Evolutionary conservation across 2,888 invertebrate species (phyloP), one percentile per base, ranked within the genome.

Genomic region (Troides helena): DNA sequence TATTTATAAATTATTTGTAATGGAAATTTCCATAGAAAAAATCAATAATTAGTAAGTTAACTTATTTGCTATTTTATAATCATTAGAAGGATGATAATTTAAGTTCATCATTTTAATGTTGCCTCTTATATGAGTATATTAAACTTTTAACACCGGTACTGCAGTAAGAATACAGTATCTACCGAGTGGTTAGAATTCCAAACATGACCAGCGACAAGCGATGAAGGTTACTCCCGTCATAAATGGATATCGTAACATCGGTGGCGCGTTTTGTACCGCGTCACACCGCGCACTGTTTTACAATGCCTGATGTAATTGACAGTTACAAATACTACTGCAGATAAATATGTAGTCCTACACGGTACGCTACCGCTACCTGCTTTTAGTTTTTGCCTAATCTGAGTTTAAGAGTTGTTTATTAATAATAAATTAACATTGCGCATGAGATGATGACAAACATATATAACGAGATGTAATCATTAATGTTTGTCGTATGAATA

Each of bases 241-340:
- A 65, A 64, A 64, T 57, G 61, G 56, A 65, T 65, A 69, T 69
- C 65, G 60, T 63, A 59, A 66, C 70, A 66, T 70, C 50, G 57
- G 43, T 61, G 23, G 65, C 61, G 61, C 65, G 65, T 69, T 65
- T 61, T 65, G 65, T 69, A 57, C 14, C 60, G 23, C 30, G 65
- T 65, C 64, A 69, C 57, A 61, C 43, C 43, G 39, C 39, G 30
- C 61, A n/a, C n/a, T 60, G 56, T 65, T 60, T 65, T 65, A 69
- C 65, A 65, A 69, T 69, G 61, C 61, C 25, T 57, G 10, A 39
- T 69, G 62, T 57, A 65, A 69, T 65, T 65, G 62, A 66, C 62
- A 69, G 62, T 61, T 60, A 66, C 57, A 65, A 65, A 57, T 64
- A 56, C 61, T 50, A 56, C 65, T 58, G 50, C 57, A 67, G 62